Evolutionary conservation across 2,888 invertebrate genomes (phyloP).

Genomic region (Pollenia griseotomentosa): DNA sequence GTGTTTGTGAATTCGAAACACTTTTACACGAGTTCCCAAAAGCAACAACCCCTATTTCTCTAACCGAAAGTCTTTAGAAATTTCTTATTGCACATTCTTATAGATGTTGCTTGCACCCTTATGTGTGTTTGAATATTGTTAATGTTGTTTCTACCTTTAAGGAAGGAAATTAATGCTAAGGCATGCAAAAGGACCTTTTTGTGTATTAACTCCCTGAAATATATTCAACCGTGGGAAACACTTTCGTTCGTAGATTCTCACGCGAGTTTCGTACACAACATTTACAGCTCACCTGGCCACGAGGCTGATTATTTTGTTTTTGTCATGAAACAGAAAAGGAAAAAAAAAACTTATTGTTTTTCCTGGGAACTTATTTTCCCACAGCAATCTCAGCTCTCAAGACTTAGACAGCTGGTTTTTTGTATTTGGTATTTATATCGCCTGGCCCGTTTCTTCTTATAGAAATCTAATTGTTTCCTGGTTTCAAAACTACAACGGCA

Average conservation of each 20-base stretch:
- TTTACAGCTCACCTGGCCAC: slow-evolving; percentile 82
- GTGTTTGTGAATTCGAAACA: background rate
- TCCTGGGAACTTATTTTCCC: slow-evolving; percentile 67
- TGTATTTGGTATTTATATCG: background rate
- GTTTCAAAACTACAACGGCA: slow-evolving; percentile 56
- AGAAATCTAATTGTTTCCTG: slow-evolving; percentile 73
- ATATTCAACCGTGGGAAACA: slow-evolving; percentile 83
- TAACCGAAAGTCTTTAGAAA: slow-evolving; percentile 28
- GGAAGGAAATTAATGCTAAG: slow-evolving; percentile 76
- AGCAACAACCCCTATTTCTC: slow-evolving; percentile 59
- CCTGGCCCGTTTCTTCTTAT: slow-evolving; percentile 24
- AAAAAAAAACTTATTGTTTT: slow-evolving; percentile 55
- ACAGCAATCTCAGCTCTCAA: slow-evolving; percentile 76
- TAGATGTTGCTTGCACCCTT: slow-evolving; percentile 60
- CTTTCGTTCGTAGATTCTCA: slow-evolving; percentile 84
- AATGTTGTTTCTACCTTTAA: slow-evolving; percentile 58
- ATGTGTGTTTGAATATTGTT: slow-evolving; percentile 20
- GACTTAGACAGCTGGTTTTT: slow-evolving; percentile 76
- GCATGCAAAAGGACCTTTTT: slow-evolving; percentile 78
- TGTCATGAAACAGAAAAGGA: slow-evolving; percentile 17
- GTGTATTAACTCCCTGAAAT: slow-evolving; percentile 24
- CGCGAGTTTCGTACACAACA: slow-evolving; percentile 77
- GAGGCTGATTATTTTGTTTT: slow-evolving; percentile 60
- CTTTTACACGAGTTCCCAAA: slow-evolving; percentile 8
- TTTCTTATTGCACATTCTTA: slow-evolving; percentile 67